Base-by-base conservation (phyloP, 2,888 invertebrate genomes). In the Pandemis corylana region DNA sequence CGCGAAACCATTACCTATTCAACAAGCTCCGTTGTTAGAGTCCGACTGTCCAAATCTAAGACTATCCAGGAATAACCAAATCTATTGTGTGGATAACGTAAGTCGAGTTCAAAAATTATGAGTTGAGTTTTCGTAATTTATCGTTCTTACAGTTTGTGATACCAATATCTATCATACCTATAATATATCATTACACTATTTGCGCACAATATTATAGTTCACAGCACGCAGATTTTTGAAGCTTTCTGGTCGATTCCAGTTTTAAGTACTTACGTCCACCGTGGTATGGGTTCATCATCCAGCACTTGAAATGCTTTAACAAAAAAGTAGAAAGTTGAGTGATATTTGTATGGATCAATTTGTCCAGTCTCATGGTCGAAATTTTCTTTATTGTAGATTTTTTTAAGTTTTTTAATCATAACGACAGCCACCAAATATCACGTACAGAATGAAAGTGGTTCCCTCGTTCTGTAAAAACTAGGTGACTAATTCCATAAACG, bases 321-420 rank as follows among this genome's bases (percentile, higher is more conserved):
- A 0, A 87, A 7, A 49, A 79, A 78, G 78, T 85, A 88, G 69
- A 89, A 89, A 7, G 80, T 84, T 56, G 76, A 77, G 78, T 92
- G 87, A 82, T 87, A 91, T 72, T 87, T 80, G 76, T 83, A 85
- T 7, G 91, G 88, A 77, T 90, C 82, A 1, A 91, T 77, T 67
- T 84, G 72, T 61, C 85, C 87, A 9, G 76, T 71, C 2, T 83
- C 81, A 74, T 79, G 87, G 76, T 90, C 83, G 41, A 77, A 80
- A 64, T 81, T 76, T 5, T 86, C 83, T 82, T 90, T 89, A 65
- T 89, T 84, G 42, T 84, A 85, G 77, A 84, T 83, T 2, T 79
- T 76, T 79, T 85, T 87, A 0, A 88, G 62, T 77, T 78, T 85
- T 76, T 81, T 68, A 12, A 82, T 51, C 82, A 86, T 83, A 51